These are phyloP conservation scores for Pseudomyrmex gracilis DNA, from an alignment of 1,140 invertebrate species.

Conservation along the genomic window DNA sequence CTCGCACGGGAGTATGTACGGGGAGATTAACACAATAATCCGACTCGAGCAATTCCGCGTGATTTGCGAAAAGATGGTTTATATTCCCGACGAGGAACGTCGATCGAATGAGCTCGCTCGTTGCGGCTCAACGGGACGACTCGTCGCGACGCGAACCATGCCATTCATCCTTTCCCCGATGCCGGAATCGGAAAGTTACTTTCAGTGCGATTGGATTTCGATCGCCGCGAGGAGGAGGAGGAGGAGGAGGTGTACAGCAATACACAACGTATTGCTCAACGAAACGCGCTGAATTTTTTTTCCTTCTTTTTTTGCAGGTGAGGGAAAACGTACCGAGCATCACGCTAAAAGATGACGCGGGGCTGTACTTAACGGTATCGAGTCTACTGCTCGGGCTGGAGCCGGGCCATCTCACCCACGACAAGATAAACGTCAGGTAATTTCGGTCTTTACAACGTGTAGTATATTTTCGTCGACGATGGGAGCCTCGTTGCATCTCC, in stretches of 20 bases:
- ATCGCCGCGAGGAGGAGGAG: constrained; percentile 11
- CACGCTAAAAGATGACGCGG: constrained; percentile 54
- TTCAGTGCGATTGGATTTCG: constrained; percentile 29
- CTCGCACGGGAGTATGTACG: no score
- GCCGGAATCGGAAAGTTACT: constrained; percentile 48
- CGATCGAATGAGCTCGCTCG: constrained; percentile 10
- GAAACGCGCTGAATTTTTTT: background rate
- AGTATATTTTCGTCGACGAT: constrained; percentile 46
- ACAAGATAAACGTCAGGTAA: constrained; percentile 83
- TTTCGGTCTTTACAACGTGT: constrained; percentile 47
- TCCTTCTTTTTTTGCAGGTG: constrained; percentile 72
- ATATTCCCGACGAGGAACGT: background rate
- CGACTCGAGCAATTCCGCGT: background rate
- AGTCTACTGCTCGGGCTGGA: constrained; percentile 82
- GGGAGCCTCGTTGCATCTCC: constrained; percentile 17
- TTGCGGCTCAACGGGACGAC: background rate
- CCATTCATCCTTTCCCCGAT: constrained; percentile 40
- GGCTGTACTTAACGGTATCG: constrained; percentile 79
- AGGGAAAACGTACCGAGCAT: constrained; percentile 73
- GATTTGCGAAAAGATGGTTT: background rate
- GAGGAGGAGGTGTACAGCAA: background rate
- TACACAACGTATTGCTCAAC: constrained; percentile 6
- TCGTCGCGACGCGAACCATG: constrained; percentile 13
- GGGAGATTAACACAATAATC: background rate
- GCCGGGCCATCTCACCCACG: constrained; percentile 80